These are phyloP conservation scores for Arenaria interpres DNA, from an alignment of 2,113 vertebrate genomes.

Conservation along the genomic window DNA sequence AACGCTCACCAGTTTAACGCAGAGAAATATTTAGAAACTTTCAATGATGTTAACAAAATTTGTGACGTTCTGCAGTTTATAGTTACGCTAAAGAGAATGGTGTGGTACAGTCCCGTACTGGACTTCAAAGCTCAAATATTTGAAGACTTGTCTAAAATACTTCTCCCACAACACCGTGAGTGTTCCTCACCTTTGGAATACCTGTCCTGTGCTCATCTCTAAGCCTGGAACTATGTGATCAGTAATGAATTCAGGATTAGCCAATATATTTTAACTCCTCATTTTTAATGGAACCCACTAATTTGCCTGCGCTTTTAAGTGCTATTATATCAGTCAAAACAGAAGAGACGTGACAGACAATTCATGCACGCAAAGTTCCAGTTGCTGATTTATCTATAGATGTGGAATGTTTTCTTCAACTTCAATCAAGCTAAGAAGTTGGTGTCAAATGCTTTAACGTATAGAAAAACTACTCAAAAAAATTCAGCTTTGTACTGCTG, in stretches of 20 bases:
- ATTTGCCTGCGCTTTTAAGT: neutral
- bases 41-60: neutral
- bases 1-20: neutral
- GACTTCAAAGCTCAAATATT: neutral
- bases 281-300: neutral
- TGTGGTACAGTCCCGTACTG: rapidly evolving
- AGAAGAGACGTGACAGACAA: neutral
- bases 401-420: neutral
- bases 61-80: neutral
- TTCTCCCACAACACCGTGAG: neutral
- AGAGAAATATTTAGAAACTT: neutral
- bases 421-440: neutral
- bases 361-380: neutral
- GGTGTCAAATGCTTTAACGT: neutral
- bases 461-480: neutral
- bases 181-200: neutral
- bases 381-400: conserved; percentile 14
- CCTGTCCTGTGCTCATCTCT: neutral
- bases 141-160: neutral
- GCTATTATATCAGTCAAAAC: conserved; percentile 1
- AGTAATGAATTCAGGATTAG: neutral
- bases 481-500: neutral
- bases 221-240: neutral
- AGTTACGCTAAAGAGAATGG: neutral
- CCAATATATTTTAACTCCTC: neutral